Percentiles rank a stretch among this genome's conserved stretches.
phyloP scores from a whole-genome alignment of 2,113 vertebrate species.

The Electrona antarctica region DNA sequence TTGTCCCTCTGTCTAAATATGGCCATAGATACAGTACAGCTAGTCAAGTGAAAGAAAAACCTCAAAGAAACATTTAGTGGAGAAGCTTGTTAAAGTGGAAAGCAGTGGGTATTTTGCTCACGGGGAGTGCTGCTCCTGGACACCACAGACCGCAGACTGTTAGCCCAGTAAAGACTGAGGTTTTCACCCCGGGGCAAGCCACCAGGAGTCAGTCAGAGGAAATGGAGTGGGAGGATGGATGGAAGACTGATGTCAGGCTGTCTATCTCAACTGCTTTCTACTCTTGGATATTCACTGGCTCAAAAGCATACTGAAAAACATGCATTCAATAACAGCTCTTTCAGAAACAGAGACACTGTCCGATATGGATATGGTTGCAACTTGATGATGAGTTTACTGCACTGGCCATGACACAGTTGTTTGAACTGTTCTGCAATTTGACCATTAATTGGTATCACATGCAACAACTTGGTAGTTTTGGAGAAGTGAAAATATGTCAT shows the following conservation, averaged over 20 bases:
- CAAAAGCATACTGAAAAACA: conserved; percentile 29
- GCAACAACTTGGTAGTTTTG: conserved; percentile 11
- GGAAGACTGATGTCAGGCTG: conserved; percentile 9
- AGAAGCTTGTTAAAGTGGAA: conserved; percentile 45
- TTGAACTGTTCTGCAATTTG: conserved; percentile 5
- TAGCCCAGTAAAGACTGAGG: conserved; percentile 42
- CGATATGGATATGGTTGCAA: neutral
- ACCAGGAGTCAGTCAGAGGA: conserved; percentile 40
- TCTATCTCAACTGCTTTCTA: conserved; percentile 21
- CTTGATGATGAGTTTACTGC: neutral
- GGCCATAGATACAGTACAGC: neutral
- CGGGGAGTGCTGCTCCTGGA: conserved; percentile 40
- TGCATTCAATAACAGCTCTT: neutral
- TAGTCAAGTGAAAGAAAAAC: conserved; percentile 28
- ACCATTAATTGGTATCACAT: conserved; percentile 1
- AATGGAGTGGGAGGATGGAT: conserved; percentile 29
- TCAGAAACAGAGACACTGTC: neutral
- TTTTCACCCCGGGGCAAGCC: conserved; percentile 44
- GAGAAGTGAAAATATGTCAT: conserved; percentile 6
- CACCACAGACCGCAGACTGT: conserved; percentile 59
- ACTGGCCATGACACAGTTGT: conserved; percentile 15
- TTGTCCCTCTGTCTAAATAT: conserved; percentile 32
- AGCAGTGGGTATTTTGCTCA: conserved; percentile 22
- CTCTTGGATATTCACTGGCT: neutral
- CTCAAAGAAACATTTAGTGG: conserved; percentile 19